These are phyloP conservation scores for Cepaea nemoralis DNA, from an alignment of 1,140 invertebrate genomes.

Conservation along the genomic window DNA sequence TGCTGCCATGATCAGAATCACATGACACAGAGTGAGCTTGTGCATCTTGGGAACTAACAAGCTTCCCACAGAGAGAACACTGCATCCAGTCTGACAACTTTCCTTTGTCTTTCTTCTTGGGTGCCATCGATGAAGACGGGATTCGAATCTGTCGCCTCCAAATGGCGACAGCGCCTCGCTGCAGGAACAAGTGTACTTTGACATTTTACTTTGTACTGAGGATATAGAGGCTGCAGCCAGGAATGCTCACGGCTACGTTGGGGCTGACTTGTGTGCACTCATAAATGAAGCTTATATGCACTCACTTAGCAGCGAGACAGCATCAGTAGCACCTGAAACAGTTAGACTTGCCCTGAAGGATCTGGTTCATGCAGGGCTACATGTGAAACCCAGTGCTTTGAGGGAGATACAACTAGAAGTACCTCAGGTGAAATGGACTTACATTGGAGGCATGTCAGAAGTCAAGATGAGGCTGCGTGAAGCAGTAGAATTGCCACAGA, in stretches of 20 bases:
- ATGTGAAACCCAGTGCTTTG: conserved; percentile 90
- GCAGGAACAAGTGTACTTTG: no score
- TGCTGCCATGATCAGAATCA: no score
- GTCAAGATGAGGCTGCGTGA: conserved; percentile 90
- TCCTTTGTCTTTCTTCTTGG: no score
- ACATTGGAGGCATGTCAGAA: conserved; percentile 91
- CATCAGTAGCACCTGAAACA: conserved; percentile 50
- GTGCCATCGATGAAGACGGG: no score
- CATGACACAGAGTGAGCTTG: no score
- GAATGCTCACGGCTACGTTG: conserved; percentile 88
- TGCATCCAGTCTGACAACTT: no score
- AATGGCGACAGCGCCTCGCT: no score
- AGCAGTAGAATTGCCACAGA: conserved; percentile 92
- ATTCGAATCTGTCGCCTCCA: no score
- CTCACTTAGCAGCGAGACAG: conserved; percentile 65
- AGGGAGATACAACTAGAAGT: conserved; percentile 87
- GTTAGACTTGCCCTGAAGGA: conserved; percentile 60
- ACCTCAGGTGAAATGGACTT: conserved; percentile 80
- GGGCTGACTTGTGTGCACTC: conserved; percentile 84
- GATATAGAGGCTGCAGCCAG: conserved; percentile 79
- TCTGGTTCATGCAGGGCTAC: conserved; percentile 77
- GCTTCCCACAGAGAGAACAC: no score
- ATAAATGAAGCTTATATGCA: conserved; percentile 77
- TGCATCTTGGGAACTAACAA: no score
- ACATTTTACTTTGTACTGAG: no score